Percentiles rank a stretch among this genome's conserved stretches.
Conservation (phyloP, 1,140 invertebrate species). For the Drosophila tsacasi region DNA sequence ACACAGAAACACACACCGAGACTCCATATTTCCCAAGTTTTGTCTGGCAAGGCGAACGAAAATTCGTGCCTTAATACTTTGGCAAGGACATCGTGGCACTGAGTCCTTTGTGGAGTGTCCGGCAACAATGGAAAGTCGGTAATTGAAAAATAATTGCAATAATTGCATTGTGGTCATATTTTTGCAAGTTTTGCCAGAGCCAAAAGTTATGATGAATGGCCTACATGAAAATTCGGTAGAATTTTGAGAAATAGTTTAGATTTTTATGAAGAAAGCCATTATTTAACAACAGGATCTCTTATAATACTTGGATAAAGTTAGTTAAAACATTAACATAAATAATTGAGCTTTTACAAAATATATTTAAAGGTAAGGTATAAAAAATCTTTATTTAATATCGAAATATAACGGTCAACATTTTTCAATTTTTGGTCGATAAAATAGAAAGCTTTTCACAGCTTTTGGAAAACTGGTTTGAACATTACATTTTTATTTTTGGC, state of each 20-base stretch:
- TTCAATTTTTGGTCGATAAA: background rate
- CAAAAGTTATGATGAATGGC: slow-evolving; percentile 17
- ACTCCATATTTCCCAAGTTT: slow-evolving; percentile 11
- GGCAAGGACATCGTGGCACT: slow-evolving; percentile 56
- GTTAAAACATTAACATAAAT: background rate
- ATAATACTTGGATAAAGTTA: background rate
- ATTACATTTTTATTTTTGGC: background rate
- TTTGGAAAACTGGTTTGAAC: background rate
- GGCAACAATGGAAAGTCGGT: slow-evolving; percentile 46
- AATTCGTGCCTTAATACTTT: slow-evolving; percentile 63
- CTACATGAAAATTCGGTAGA: background rate
- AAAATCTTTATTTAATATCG: background rate
- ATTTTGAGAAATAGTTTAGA: background rate
- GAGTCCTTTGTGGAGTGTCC: slow-evolving; percentile 34
- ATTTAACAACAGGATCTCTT: background rate
- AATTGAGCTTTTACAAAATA: background rate
- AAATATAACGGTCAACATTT: background rate
- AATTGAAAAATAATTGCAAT: slow-evolving; percentile 79
- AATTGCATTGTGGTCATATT: slow-evolving; percentile 57
- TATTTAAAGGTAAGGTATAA: background rate
- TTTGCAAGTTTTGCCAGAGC: background rate
- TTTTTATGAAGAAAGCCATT: background rate
- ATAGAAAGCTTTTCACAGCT: background rate
- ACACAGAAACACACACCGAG: background rate
- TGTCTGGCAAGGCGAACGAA: slow-evolving; percentile 35